Percentiles rank a stretch among this genome's conserved stretches.
Conservation (phyloP, 2,797 vertebrate genomes). For the Hydrocynus forskahlii region DNA sequence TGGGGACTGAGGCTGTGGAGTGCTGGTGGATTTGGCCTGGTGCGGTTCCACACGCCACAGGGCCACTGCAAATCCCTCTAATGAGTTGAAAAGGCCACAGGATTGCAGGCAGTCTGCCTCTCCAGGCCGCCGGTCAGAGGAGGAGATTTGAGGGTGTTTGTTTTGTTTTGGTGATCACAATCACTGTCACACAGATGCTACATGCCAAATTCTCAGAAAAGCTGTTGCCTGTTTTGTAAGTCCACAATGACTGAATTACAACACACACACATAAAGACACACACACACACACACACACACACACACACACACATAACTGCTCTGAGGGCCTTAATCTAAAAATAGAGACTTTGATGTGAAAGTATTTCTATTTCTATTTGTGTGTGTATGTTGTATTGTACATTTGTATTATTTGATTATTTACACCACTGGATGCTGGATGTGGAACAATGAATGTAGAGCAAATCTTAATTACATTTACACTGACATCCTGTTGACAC, state of each 20-base stretch:
- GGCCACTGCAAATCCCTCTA: slow-evolving; percentile 42
- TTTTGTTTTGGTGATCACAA: slow-evolving; percentile 25
- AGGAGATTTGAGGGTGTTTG: slow-evolving; percentile 27
- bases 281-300: slow-evolving; percentile 19
- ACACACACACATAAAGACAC: not conserved
- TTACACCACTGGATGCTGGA: no score
- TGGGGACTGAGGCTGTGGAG: slow-evolving; percentile 26
- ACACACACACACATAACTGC: not conserved
- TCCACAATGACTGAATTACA: not conserved
- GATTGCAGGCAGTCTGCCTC: slow-evolving; percentile 21
- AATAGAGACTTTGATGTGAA: not conserved
- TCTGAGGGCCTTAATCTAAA: not conserved
- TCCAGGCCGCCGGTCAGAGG: slow-evolving; percentile 13
- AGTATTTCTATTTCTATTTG: no score
- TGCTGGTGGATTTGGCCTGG: slow-evolving; percentile 21
- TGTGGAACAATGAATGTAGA: no score
- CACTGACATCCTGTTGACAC: no score
- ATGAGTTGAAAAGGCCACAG: slow-evolving; percentile 49
- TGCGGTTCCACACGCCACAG: slow-evolving; percentile 27
- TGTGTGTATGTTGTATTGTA: no score
- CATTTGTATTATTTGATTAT: no score
- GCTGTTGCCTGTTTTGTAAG: not conserved
- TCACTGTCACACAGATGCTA: slow-evolving; percentile 1
- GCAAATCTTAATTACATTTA: no score
- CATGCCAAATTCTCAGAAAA: slow-evolving; percentile 30